Conservation (phyloP, 2,888 invertebrate species). For the Thymelicus acteon region DNA sequence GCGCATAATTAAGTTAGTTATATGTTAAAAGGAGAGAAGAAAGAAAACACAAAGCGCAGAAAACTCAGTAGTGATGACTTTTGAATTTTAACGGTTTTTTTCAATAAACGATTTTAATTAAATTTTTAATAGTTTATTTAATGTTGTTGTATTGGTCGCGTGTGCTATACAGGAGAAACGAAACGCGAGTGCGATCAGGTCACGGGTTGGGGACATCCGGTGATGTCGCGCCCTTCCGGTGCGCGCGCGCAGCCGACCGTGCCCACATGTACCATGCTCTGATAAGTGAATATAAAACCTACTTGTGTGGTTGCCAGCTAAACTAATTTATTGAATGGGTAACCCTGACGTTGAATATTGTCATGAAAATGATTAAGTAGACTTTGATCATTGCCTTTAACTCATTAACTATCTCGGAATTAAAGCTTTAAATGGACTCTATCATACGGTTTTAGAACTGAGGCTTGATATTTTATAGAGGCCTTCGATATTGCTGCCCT, state of each 20-base stretch:
- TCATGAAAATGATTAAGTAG: background rate
- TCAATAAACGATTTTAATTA: too few relatives aligned
- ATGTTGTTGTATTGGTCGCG: constrained; percentile 50
- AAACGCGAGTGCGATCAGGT: constrained; percentile 71
- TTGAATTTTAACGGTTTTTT: background rate
- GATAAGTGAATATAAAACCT: constrained; percentile 67
- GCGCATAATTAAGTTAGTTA: background rate
- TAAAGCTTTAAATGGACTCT: too few relatives aligned
- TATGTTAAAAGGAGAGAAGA: background rate
- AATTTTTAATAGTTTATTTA: too few relatives aligned
- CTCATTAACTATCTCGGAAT: too few relatives aligned
- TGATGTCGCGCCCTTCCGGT: constrained; percentile 79
- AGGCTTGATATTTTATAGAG: too few relatives aligned
- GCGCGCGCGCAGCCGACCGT: constrained; percentile 72
- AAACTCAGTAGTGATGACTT: background rate
- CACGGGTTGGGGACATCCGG: constrained; percentile 77
- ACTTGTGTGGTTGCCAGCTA: constrained; percentile 19
- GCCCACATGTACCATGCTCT: constrained; percentile 70
- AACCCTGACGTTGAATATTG: constrained; percentile 24
- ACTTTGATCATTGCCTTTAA: background rate
- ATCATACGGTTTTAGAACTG: too few relatives aligned
- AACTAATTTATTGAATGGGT: constrained; percentile 28
- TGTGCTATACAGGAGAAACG: constrained; percentile 64
- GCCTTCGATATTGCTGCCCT: too few relatives aligned
- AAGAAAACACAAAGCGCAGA: background rate